phyloP scores from a whole-genome alignment of 2,888 invertebrate species.

The Heteropelma amictum region DNA sequence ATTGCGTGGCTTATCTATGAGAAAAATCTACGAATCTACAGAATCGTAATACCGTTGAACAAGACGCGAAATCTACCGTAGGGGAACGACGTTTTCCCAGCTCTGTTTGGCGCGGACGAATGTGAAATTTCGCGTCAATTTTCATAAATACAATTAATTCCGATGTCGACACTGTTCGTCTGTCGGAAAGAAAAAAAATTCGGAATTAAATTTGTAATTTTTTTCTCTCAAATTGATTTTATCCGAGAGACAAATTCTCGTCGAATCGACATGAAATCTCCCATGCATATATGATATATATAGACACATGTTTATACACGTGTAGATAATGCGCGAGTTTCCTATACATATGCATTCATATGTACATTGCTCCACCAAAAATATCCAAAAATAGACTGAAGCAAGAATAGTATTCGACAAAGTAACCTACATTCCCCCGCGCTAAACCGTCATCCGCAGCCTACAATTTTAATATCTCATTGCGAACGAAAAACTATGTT shows the following conservation, averaged over 20 bases:
- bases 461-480: neutral
- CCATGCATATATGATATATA: no score
- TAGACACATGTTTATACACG: neutral
- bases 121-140: no score
- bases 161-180: no score
- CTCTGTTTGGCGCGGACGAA: slow-evolving; percentile 15
- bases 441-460: slow-evolving; percentile 7
- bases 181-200: no score
- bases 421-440: slow-evolving; percentile 37
- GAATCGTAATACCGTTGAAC: neutral
- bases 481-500: neutral
- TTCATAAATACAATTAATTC: no score
- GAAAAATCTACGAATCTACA: neutral
- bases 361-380: slow-evolving; percentile 40
- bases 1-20: no score
- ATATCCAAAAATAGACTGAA: slow-evolving; percentile 45
- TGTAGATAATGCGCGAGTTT: no score
- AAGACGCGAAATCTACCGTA: neutral
- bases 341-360: neutral
- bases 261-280: no score
- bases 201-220: no score
- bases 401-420: slow-evolving; percentile 41
- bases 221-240: no score
- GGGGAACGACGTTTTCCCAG: neutral
- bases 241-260: no score